Base-by-base conservation (phyloP, 2,113 vertebrate species). In the Merops nubicus region DNA sequence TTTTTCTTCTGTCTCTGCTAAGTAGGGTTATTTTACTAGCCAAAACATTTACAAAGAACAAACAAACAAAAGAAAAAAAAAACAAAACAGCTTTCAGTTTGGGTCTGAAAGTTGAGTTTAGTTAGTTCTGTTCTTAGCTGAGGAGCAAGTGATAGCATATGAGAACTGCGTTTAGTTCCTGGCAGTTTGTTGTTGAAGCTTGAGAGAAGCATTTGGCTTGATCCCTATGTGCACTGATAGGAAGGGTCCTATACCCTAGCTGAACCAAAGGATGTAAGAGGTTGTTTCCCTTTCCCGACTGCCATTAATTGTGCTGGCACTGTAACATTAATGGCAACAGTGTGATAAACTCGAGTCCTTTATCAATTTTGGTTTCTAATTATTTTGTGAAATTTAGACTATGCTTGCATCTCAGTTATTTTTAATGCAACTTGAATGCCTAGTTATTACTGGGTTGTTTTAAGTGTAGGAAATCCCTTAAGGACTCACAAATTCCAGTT, bases 291-390 rank as follows among this genome's bases (percentile, higher is more conserved):
- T 82, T 92, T 95, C 54, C 68, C 54, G 17, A 15, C 22, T 69
- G 72, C 42, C 64, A 43, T 84, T 85, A 64, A 40, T 78, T 69
- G n/a, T 57, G 8, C 70, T 90, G 51, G 18, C 47, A 51, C 42
- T 86, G 54, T 67, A 63, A 29, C 17, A 14, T 67, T 81, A 72
- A 33, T 1, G 1, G 18, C 34, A 12, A 42, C 29, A 50, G 5
- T 56, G 15, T 70, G 68, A 59, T 67, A 43, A 95, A 36, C 16
- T 40, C 42, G 79, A 86, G 74, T 83, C 64, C 51, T 74, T 29
- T 34, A 6, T 9, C 70, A 59, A 77, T 89, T 96, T 88, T 50
- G 22, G 15, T 54, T 94, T 83, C 33, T 59, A 74, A 86, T 36
- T 42, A 54, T 20, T 76, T 53, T 31, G 10, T 86, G 68, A 85